These are phyloP conservation scores for Peromyscus maniculatus DNA, from an alignment of 2,113 vertebrate genomes.

Conservation along the genomic window DNA sequence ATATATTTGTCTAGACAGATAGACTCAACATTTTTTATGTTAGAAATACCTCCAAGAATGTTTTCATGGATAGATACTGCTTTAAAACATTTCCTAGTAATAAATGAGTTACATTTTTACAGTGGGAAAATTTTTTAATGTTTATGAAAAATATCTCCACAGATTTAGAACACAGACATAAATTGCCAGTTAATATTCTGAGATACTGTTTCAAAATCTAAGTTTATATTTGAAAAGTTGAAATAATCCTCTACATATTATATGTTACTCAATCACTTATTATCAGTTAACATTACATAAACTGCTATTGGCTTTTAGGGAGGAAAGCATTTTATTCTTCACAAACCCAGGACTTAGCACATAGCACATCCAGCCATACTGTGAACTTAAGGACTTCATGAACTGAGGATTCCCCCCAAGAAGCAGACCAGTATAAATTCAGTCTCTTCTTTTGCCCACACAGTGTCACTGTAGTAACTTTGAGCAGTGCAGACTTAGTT, in stretches of 20 bases:
- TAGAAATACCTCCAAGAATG: not conserved
- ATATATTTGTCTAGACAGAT: conserved; percentile 1
- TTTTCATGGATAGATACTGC: not conserved
- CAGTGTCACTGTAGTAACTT: not conserved
- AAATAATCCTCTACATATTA: not conserved
- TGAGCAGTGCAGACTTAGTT: not conserved
- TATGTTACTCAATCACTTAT: not conserved
- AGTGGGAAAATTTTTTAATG: not conserved
- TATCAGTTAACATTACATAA: not conserved
- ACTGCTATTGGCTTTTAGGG: not conserved
- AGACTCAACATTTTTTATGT: not conserved
- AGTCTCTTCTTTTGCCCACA: not conserved
- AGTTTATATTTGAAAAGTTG: not conserved
- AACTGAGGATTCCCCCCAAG: not conserved
- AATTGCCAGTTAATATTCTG: not conserved
- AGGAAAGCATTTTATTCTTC: not conserved
- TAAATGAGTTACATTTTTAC: not conserved
- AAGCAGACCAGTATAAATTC: not conserved
- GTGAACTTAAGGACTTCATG: not conserved
- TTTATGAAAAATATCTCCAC: not conserved
- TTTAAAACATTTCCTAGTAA: conserved; percentile 42
- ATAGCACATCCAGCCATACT: not conserved
- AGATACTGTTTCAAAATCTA: not conserved
- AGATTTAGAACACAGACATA: not conserved
- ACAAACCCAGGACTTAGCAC: not conserved